A percentile compares a stretch with the other conserved stretches of the same genome.
Evolutionary conservation across 2,113 vertebrate genomes (phyloP).

Genomic region (Crotalus horridus): DNA sequence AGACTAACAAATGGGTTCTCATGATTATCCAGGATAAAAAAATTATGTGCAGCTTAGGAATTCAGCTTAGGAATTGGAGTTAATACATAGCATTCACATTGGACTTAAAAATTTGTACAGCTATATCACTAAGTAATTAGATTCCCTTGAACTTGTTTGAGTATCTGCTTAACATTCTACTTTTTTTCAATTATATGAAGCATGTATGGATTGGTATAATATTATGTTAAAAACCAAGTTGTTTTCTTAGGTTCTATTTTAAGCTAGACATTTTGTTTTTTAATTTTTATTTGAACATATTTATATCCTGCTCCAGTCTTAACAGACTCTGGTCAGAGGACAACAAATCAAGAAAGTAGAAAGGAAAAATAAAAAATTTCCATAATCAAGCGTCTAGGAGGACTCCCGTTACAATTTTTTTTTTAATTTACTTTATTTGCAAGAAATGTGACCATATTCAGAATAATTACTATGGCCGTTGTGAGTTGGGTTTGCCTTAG

Average conservation of each 20-base stretch:
- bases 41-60: background rate
- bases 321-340: background rate
- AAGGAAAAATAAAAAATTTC: background rate
- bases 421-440: background rate
- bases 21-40: background rate
- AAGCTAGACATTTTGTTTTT: background rate
- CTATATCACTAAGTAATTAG: background rate
- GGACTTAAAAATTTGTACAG: background rate
- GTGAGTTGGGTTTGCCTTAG: background rate
- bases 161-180: background rate
- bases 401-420: background rate
- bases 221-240: background rate
- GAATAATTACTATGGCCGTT: background rate
- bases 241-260: background rate
- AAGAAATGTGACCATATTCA: background rate
- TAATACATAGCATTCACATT: background rate
- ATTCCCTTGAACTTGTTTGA: background rate
- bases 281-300: background rate
- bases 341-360: background rate
- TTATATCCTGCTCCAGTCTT: background rate
- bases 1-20: background rate
- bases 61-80: background rate
- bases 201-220: background rate
- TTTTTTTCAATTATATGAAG: background rate
- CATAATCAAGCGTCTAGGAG: background rate